Evolutionary conservation across 2,113 vertebrate genomes (phyloP).

Genomic region (human): GRCh38 chr6:73423501-73424000

Average conservation of each 20-base stretch:
- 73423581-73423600: not conserved
- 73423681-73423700: not conserved
- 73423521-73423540: no score
- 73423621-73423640: not conserved
- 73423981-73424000: not conserved
- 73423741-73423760: not conserved
- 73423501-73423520: no score
- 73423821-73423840: conserved; percentile 9
- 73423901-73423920: not conserved
- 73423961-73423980: not conserved
- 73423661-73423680: not conserved
- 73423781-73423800: no score
- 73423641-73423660: not conserved
- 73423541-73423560: no score
- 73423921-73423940: not conserved
- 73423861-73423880: not conserved
- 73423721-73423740: not conserved
- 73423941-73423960: not conserved
- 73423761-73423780: conserved; percentile 12
- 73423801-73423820: not conserved
- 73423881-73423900: not conserved
- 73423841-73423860: not conserved
- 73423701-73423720: not conserved
- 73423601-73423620: not conserved
- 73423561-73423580: not conserved